Evolutionary conservation across 2,888 invertebrate genomes (phyloP).

Genomic region (Imbricaverruca yamaguchii): DNA sequence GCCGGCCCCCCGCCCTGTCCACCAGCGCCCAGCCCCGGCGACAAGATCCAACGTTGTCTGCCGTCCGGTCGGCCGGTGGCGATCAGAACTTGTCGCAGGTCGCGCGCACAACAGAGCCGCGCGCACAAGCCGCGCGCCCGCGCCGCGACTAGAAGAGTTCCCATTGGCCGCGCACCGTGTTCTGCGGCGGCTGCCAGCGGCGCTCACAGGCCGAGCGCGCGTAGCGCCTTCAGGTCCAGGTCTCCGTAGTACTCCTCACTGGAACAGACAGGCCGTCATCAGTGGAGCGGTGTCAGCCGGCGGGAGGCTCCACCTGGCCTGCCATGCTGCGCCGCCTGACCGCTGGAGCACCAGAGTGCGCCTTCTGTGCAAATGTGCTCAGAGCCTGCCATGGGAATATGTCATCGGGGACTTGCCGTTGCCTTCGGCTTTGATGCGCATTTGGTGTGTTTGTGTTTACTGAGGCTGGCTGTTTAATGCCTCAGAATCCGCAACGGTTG

Average conservation of each 20-base stretch:
- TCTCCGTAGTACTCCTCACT: slow-evolving; percentile 37
- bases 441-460: too few relatives aligned
- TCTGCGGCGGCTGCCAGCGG: neutral
- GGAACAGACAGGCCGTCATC: slow-evolving; percentile 22
- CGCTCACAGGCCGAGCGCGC: slow-evolving; percentile 24
- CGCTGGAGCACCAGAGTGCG: too few relatives aligned
- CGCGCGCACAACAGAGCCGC: neutral
- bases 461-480: too few relatives aligned
- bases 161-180: neutral
- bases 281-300: neutral
- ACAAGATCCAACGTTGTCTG: too few relatives aligned
- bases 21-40: neutral
- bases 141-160: neutral
- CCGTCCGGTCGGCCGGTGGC: too few relatives aligned
- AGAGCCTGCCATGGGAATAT: too few relatives aligned
- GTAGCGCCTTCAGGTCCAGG: slow-evolving; percentile 34
- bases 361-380: too few relatives aligned
- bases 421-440: too few relatives aligned
- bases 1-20: neutral
- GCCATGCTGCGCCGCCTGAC: too few relatives aligned
- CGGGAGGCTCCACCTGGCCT: too few relatives aligned
- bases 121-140: neutral
- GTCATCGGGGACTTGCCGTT: too few relatives aligned
- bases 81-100: neutral
- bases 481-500: too few relatives aligned